These are phyloP conservation scores for Megatriorchis doriae DNA, from an alignment of 2,113 vertebrate genomes.

Conservation along the genomic window DNA sequence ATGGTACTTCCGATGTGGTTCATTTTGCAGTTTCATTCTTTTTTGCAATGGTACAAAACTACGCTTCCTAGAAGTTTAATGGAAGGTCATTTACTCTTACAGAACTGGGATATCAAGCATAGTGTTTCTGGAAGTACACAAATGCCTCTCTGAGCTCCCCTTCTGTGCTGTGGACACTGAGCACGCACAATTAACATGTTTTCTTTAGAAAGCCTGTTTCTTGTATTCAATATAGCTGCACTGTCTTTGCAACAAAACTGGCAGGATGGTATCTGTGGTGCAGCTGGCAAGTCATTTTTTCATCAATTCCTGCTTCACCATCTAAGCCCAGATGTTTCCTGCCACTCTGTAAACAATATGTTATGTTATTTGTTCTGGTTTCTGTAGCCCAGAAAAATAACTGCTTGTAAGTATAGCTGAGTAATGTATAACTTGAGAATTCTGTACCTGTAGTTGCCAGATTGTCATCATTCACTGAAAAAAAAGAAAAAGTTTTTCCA, in stretches of 20 bases:
- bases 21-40: not conserved
- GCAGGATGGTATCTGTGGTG: not conserved
- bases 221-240: not conserved
- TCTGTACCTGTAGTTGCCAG: not conserved
- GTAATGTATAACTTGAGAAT: not conserved
- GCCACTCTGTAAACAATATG: accelerated
- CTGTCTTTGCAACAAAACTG: not conserved
- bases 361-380: not conserved
- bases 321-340: not conserved
- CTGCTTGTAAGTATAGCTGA: not conserved
- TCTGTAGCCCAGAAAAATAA: not conserved
- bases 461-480: not conserved
- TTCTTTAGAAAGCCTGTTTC: not conserved
- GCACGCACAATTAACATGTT: not conserved
- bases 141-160: not conserved
- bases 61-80: not conserved
- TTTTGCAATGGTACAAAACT: not conserved
- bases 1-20: not conserved
- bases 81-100: not conserved
- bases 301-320: not conserved
- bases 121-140: not conserved
- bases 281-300: not conserved
- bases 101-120: not conserved
- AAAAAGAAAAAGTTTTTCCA: not conserved
- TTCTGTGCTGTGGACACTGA: not conserved